Evolutionary conservation across 2,113 vertebrate species (phyloP).

Genomic region (Notiomystis cincta): DNA sequence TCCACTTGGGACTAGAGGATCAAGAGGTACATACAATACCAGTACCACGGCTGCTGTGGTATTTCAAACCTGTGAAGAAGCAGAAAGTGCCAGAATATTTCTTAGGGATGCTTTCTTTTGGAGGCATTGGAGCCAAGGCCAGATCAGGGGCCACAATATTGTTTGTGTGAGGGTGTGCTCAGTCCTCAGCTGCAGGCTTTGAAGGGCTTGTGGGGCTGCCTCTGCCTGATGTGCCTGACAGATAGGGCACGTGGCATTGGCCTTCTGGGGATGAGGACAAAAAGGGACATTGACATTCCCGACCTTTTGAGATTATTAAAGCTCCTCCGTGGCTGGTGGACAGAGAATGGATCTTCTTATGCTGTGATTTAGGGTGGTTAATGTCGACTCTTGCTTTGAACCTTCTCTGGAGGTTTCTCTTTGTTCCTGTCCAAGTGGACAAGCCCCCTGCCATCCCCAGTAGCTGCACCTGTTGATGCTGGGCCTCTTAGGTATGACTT

Average conservation of each 20-base stretch:
- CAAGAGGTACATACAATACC: background rate
- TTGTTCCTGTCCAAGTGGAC: background rate
- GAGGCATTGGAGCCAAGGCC: background rate
- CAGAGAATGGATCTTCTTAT: background rate
- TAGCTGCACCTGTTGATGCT: background rate
- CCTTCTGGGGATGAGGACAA: background rate
- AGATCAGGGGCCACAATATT: rapidly evolving
- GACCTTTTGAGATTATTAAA: background rate
- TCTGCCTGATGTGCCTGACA: background rate
- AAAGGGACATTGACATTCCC: background rate
- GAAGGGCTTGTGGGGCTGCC: background rate
- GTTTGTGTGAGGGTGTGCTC: rapidly evolving
- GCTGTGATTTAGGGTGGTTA: background rate
- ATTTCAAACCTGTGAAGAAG: background rate
- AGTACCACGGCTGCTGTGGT: background rate
- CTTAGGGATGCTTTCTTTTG: background rate
- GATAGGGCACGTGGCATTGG: background rate
- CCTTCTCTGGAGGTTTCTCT: background rate
- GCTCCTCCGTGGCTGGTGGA: background rate
- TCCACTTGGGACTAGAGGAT: background rate
- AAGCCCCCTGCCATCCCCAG: background rate
- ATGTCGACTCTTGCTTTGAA: background rate
- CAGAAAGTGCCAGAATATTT: background rate
- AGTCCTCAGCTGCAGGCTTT: background rate
- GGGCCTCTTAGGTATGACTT: background rate